Conservation (phyloP, 1,140 invertebrate genomes). For the Drosophila lacteicornis region DNA sequence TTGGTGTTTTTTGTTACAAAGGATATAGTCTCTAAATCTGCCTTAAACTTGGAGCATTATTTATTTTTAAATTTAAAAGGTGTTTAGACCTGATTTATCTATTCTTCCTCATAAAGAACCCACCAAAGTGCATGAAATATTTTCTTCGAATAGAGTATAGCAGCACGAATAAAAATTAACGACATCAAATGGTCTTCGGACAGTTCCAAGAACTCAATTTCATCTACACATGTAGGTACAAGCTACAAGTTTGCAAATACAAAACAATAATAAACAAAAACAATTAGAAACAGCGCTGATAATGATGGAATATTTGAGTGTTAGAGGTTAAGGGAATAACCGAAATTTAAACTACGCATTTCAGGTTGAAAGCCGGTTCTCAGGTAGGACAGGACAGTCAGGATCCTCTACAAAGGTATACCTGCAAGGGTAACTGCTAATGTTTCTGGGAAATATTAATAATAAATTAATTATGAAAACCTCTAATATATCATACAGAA, state of each 20-base stretch:
- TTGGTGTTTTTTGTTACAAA: background rate
- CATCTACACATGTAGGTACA: constrained; percentile 35
- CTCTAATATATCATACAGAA: too few species aligned
- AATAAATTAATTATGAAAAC: background rate
- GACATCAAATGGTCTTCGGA: constrained; percentile 26
- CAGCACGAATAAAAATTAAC: constrained; percentile 1
- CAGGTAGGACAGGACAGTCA: constrained; percentile 25
- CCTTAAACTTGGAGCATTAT: background rate
- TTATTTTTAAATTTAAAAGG: background rate
- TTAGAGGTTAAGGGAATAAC: constrained; percentile 40
- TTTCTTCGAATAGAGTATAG: background rate
- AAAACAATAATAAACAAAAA: constrained; percentile 42
- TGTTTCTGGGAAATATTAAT: background rate
- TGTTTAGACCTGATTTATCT: too few species aligned
- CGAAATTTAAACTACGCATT: constrained; percentile 26
- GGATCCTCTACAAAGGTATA: background rate
- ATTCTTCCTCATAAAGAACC: background rate
- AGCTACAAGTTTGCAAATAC: constrained; percentile 22
- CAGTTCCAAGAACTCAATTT: constrained; percentile 50
- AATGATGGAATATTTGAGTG: constrained; percentile 24
- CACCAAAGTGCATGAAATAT: background rate
- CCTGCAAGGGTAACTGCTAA: background rate
- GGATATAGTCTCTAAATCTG: background rate
- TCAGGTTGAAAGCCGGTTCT: background rate
- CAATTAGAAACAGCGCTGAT: constrained; percentile 37